Evolutionary conservation across 2,113 vertebrate species (phyloP).

Genomic region (Sminthopsis crassicaudata): DNA sequence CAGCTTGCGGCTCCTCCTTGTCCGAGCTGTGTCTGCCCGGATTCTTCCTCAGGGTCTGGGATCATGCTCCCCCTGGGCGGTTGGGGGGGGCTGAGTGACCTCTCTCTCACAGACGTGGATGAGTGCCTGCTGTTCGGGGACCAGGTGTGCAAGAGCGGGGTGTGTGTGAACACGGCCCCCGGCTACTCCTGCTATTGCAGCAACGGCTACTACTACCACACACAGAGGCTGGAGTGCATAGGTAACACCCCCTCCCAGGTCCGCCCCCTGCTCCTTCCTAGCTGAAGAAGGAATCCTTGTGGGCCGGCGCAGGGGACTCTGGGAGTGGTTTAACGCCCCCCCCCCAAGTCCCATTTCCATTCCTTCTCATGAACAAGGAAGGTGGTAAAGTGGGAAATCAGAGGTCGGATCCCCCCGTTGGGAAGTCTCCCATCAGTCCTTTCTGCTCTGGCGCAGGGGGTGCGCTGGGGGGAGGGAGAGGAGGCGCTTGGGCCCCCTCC

Average conservation of each 20-base stretch:
- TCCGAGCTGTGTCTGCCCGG: neutral
- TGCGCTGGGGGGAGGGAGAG: neutral
- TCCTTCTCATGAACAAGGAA: neutral
- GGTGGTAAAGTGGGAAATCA: too few relatives aligned
- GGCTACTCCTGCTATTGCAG: conserved; percentile 92
- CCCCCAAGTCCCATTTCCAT: neutral
- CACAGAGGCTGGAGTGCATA: conserved; percentile 88
- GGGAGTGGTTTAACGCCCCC: too few relatives aligned
- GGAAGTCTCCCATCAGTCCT: too few relatives aligned
- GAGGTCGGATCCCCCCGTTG: too few relatives aligned
- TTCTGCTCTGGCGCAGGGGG: neutral
- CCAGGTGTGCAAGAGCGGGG: conserved; percentile 91
- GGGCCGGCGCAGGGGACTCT: neutral
- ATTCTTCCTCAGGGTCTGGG: neutral
- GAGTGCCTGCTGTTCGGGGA: conserved; percentile 91
- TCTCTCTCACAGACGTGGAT: conserved; percentile 88
- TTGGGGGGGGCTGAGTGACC: neutral
- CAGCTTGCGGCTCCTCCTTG: neutral
- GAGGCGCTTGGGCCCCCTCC: neutral
- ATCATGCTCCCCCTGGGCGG: neutral
- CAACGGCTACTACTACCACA: conserved; percentile 90
- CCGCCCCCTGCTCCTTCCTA: conserved; percentile 21
- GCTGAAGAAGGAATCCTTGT: neutral
- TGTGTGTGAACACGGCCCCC: conserved; percentile 92
- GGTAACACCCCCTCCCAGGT: conserved; percentile 81